A percentile compares a stretch with the other conserved stretches of the same genome.
Evolutionary conservation across 1,140 invertebrate genomes (phyloP).

Genomic region (Ooceraea biroi): DNA sequence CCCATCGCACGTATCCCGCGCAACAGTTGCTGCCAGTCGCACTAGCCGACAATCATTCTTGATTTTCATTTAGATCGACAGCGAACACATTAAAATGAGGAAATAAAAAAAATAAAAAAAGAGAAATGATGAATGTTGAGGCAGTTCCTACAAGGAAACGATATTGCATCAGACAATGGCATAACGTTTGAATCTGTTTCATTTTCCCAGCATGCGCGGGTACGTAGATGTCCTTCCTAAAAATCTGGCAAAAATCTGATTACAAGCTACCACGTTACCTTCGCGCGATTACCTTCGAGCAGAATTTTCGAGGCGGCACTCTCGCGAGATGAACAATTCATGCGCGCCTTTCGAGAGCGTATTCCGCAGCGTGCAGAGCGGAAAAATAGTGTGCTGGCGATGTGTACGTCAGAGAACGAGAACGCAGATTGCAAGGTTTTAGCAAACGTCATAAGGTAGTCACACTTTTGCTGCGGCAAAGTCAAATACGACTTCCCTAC

Average conservation of each 20-base stretch:
- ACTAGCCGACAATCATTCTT: too few species aligned
- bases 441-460: slow-evolving; percentile 34
- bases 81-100: neutral
- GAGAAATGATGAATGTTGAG: too few species aligned
- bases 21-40: too few species aligned
- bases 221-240: too few species aligned
- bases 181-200: too few species aligned
- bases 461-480: slow-evolving; percentile 16
- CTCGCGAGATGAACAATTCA: slow-evolving; percentile 37
- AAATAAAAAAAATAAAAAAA: too few species aligned
- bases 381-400: neutral
- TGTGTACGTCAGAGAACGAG: slow-evolving; percentile 2
- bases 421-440: slow-evolving; percentile 32
- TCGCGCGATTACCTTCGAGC: neutral
- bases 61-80: too few species aligned
- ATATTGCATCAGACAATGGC: too few species aligned
- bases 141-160: too few species aligned
- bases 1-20: neutral
- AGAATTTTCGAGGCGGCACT: neutral
- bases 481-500: slow-evolving; percentile 17
- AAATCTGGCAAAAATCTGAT: too few species aligned
- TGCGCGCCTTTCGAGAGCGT: neutral
- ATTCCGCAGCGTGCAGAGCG: neutral
- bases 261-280: too few species aligned
- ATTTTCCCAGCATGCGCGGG: too few species aligned